Conservation (phyloP, 2,888 invertebrate species). For the Chorisops tibialis region DNA sequence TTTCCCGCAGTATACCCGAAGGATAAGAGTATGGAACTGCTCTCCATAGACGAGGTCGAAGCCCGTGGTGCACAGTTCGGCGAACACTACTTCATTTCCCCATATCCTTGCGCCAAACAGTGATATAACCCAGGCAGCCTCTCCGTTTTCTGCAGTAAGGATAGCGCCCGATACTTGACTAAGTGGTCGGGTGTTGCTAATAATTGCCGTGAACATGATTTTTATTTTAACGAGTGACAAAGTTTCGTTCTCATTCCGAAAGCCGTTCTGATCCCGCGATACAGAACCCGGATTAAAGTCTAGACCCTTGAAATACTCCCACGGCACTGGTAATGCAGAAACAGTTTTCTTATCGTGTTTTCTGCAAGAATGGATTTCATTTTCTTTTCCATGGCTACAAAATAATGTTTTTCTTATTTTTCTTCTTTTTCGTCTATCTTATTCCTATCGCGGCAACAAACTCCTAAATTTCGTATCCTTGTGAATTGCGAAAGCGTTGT, state of each 20-base stretch:
- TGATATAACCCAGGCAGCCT: too few species aligned
- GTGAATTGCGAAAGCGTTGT: too few species aligned
- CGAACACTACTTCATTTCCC: too few species aligned
- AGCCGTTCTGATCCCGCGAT: background rate
- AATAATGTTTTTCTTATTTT: background rate
- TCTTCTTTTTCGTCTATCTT: too few species aligned
- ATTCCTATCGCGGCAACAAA: too few species aligned
- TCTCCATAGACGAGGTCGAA: background rate
- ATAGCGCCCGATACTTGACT: too few species aligned
- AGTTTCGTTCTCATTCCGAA: slow-evolving; percentile 6
- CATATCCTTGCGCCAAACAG: too few species aligned
- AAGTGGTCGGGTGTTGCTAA: background rate
- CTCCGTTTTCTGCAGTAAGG: too few species aligned
- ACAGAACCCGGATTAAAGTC: slow-evolving; percentile 8
- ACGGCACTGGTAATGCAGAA: slow-evolving; percentile 28
- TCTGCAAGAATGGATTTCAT: slow-evolving; percentile 34
- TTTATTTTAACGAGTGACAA: slow-evolving; percentile 32
- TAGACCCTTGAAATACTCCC: slow-evolving; percentile 12
- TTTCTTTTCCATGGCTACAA: slow-evolving; percentile 5
- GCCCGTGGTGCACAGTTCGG: too few species aligned
- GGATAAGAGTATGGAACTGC: too few species aligned
- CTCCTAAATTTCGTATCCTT: too few species aligned
- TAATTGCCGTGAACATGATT: slow-evolving; percentile 33
- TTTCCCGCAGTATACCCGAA: too few species aligned
- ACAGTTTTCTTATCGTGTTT: slow-evolving; percentile 35